A percentile compares a stretch with the other conserved stretches of the same genome.
phyloP scores from a whole-genome alignment of 37 sponge, comb jelly and placozoan genomes.

The Spongilla lacustris region DNA sequence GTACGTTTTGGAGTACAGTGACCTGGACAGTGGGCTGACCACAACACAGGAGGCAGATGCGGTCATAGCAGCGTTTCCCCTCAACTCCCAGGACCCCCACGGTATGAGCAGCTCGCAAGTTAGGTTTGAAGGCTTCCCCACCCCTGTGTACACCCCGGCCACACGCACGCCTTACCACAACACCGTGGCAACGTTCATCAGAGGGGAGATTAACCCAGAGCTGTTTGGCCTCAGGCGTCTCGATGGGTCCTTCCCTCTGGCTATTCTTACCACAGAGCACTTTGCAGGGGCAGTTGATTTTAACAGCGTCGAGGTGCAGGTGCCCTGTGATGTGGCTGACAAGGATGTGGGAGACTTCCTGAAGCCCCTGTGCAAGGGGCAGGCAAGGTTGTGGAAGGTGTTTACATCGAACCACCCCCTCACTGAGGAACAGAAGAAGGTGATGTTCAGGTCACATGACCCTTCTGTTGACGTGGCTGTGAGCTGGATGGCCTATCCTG shows the following conservation, averaged over 20 bases:
- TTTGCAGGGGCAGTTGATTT: constrained; percentile 45
- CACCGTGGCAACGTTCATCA: constrained; percentile 79
- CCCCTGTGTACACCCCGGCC: constrained; percentile 42
- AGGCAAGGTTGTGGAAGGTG: constrained; percentile 71
- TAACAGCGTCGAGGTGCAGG: constrained; percentile 35
- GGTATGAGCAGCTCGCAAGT: constrained; percentile 14
- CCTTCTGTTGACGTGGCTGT: constrained; percentile 7
- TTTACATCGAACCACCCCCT: constrained; percentile 59
- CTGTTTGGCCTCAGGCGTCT: constrained; percentile 41
- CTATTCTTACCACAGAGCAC: constrained; percentile 48
- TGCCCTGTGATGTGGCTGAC: constrained; percentile 59
- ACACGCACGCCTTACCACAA: constrained; percentile 62
- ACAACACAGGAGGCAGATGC: constrained; percentile 55
- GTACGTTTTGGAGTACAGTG: constrained; percentile 17
- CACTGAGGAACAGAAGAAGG: constrained; percentile 41
- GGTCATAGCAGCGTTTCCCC: constrained; percentile 82
- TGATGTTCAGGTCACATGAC: constrained; percentile 36
- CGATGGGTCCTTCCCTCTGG: constrained; percentile 53
- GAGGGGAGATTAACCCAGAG: constrained; percentile 61
- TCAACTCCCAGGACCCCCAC: constrained; percentile 14
- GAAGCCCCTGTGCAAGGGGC: constrained; percentile 48
- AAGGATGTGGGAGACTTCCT: constrained; percentile 25
- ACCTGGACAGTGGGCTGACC: not conserved
- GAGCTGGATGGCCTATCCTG: constrained; percentile 89
- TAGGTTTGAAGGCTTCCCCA: constrained; percentile 68